These are phyloP conservation scores for Ariopsis seemanni DNA, from an alignment of 2,113 vertebrate species.

Conservation along the genomic window DNA sequence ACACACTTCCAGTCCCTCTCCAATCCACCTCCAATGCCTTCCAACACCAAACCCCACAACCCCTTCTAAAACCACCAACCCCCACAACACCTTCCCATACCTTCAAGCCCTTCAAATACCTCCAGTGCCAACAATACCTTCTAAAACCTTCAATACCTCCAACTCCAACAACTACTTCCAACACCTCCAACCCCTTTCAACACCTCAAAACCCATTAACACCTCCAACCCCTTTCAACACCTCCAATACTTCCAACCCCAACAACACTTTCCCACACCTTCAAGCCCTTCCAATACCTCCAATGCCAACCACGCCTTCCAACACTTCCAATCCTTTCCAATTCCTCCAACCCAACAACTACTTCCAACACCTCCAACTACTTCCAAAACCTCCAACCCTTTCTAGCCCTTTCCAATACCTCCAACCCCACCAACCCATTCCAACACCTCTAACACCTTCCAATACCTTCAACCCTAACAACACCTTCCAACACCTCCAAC, in stretches of 20 bases:
- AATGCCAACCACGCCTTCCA: not conserved
- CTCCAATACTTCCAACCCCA: not conserved
- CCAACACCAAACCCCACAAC: not conserved
- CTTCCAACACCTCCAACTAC: not conserved
- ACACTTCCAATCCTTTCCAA: not conserved
- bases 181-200: not conserved
- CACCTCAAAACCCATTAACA: not conserved
- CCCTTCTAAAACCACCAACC: not conserved
- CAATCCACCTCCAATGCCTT: not conserved
- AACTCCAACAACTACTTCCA: not conserved
- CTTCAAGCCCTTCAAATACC: not conserved
- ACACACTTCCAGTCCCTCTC: too few species aligned
- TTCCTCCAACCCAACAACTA: not conserved
- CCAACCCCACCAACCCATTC: too few species aligned
- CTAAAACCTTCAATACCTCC: not conserved
- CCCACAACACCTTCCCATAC: not conserved
- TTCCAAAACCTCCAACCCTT: not conserved
- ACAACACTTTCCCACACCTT: not conserved
- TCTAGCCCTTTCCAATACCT: not conserved
- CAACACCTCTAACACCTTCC: not conserved
- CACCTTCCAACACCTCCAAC: not conserved
- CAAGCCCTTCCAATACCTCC: not conserved
- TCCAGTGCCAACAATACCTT: not conserved
- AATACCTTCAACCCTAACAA: not conserved
- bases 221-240: not conserved